phyloP scores from a whole-genome alignment of 2,797 vertebrate species.

The Macroramphosus scolopax region DNA sequence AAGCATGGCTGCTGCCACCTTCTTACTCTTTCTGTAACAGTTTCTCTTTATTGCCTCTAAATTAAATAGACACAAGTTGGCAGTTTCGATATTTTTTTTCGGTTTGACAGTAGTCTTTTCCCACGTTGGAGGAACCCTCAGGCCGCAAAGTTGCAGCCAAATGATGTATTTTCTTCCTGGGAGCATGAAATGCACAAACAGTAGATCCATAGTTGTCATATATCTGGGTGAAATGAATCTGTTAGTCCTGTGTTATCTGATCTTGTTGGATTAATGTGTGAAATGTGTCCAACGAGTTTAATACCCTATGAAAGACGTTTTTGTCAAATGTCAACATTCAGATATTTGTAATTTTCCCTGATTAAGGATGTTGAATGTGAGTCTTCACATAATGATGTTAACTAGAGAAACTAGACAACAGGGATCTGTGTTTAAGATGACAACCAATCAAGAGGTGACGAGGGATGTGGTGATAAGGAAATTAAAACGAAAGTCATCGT shows the following conservation, averaged over 20 bases:
- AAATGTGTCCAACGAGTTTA: too few relatives aligned
- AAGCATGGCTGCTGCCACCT: not conserved
- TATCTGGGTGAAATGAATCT: slow-evolving; percentile 19
- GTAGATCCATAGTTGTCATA: slow-evolving; percentile 44
- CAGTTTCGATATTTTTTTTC: too few relatives aligned
- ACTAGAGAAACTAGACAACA: too few relatives aligned
- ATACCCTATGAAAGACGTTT: too few relatives aligned
- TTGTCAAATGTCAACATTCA: too few relatives aligned
- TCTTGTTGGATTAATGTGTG: slow-evolving; percentile 19
- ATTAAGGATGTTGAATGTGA: too few relatives aligned
- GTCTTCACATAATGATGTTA: too few relatives aligned
- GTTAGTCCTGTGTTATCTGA: slow-evolving; percentile 22
- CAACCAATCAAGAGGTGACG: slow-evolving; percentile 28
- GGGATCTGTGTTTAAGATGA: too few relatives aligned
- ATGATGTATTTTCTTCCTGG: slow-evolving; percentile 37
- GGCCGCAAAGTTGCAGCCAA: slow-evolving; percentile 33
- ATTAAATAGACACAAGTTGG: slow-evolving; percentile 12
- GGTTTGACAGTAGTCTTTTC: too few relatives aligned
- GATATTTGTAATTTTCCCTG: too few relatives aligned
- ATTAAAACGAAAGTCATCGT: too few relatives aligned
- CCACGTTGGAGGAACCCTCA: slow-evolving; percentile 32
- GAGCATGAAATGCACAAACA: slow-evolving; percentile 40
- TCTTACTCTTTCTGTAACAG: not conserved
- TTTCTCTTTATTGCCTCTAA: slow-evolving; percentile 4
- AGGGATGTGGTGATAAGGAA: too few relatives aligned